phyloP scores from a whole-genome alignment of 2,113 vertebrate species.

The Glaucomys volans region DNA sequence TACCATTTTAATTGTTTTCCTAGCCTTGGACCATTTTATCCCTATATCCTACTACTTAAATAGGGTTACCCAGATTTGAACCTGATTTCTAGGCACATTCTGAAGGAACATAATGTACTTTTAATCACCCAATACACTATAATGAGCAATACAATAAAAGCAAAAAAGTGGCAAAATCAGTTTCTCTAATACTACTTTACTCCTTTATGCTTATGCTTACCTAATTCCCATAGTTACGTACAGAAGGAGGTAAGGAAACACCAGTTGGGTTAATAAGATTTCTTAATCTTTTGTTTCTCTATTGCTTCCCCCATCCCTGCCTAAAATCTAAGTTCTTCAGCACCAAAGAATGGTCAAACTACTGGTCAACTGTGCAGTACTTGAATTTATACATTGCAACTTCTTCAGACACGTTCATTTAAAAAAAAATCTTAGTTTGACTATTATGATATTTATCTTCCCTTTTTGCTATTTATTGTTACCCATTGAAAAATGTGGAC shows the following conservation, averaged over 20 bases:
- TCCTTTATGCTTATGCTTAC: neutral
- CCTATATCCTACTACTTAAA: neutral
- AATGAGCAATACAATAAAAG: neutral
- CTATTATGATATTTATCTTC: neutral
- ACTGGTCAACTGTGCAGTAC: neutral
- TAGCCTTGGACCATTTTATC: neutral
- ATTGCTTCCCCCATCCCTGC: neutral
- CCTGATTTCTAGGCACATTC: slow-evolving; percentile 32
- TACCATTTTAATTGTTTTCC: neutral
- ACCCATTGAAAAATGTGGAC: neutral
- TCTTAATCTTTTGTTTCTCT: neutral
- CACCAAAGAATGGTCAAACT: neutral
- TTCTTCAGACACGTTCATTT: slow-evolving; percentile 34
- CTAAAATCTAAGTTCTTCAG: neutral
- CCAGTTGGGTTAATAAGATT: neutral
- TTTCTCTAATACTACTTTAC: neutral
- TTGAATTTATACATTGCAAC: neutral
- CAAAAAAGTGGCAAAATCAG: neutral
- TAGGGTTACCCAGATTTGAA: neutral
- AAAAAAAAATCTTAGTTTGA: neutral
- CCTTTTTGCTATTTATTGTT: slow-evolving; percentile 4
- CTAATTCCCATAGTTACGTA: neutral
- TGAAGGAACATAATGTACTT: neutral
- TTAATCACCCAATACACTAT: neutral
- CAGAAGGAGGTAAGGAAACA: neutral